phyloP scores from a whole-genome alignment of 2,797 vertebrate species.

The Syndactyla subalaris region DNA sequence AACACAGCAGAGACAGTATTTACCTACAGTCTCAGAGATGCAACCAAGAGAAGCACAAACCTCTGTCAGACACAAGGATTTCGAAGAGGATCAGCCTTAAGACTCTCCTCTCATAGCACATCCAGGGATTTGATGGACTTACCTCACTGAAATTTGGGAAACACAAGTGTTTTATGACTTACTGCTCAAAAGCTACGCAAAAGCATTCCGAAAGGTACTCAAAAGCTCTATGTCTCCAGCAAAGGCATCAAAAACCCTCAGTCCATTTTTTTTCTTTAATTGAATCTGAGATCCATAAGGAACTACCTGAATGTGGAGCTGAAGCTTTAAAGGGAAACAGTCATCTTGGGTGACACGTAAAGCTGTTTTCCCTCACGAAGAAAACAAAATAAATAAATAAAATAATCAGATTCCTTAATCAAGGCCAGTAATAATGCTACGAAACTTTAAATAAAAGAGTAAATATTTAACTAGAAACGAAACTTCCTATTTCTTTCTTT shows the following conservation, averaged over 20 bases:
- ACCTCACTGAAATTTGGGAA: neutral
- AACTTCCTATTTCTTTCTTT: neutral
- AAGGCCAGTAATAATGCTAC: neutral
- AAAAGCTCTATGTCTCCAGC: neutral
- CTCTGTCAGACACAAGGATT: neutral
- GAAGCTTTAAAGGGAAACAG: neutral
- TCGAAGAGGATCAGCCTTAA: neutral
- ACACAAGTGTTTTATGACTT: neutral
- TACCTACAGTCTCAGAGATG: neutral
- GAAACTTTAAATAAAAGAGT: neutral
- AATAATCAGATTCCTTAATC: neutral
- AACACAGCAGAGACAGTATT: neutral
- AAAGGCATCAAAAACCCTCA: neutral
- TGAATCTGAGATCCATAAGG: neutral
- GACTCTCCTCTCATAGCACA: neutral
- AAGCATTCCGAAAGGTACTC: neutral
- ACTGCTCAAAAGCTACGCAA: neutral
- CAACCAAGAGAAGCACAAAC: neutral
- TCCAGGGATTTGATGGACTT: neutral
- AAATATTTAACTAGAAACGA: neutral
- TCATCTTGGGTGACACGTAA: neutral
- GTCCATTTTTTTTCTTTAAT: neutral
- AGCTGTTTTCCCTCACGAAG: neutral
- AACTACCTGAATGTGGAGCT: neutral
- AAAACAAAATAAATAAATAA: neutral